Conservation (phyloP, 1,140 invertebrate genomes). For the Maconellicoccus hirsutus region DNA sequence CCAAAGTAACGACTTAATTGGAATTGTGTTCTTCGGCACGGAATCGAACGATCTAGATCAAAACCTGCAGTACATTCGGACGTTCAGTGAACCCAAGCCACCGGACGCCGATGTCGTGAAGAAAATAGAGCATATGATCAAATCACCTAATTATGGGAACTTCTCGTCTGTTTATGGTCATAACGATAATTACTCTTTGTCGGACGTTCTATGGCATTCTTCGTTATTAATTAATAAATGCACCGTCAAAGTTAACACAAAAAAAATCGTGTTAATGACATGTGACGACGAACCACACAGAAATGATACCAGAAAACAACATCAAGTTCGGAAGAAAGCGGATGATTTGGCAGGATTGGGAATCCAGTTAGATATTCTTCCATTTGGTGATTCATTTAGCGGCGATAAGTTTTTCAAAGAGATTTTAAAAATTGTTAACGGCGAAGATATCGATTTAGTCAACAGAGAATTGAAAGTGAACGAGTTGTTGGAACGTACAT, state of each 20-base stretch:
- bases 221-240: slow-evolving; percentile 23
- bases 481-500: slow-evolving; percentile 18
- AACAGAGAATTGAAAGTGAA: slow-evolving; percentile 10
- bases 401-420: slow-evolving; percentile 21
- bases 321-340: slow-evolving; percentile 18
- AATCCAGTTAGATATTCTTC: slow-evolving; percentile 24
- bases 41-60: slow-evolving; percentile 10
- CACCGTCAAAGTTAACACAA: slow-evolving; percentile 16
- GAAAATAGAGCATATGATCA: slow-evolving; percentile 14
- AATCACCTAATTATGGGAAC: background rate
- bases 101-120: slow-evolving; percentile 15
- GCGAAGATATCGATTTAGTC: background rate
- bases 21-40: slow-evolving; percentile 24
- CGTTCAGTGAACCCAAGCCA: slow-evolving; percentile 7
- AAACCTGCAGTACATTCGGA: slow-evolving; percentile 18
- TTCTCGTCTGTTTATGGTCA: background rate
- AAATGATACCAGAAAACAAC: background rate
- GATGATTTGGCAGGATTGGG: slow-evolving; percentile 23
- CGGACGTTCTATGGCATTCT: slow-evolving; percentile 19
- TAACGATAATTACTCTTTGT: background rate
- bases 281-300: slow-evolving; percentile 22
- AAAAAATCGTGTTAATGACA: slow-evolving; percentile 24
- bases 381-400: slow-evolving; percentile 19
- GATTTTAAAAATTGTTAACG: slow-evolving; percentile 9
- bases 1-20: slow-evolving; percentile 21